phyloP scores from a whole-genome alignment of 2,113 vertebrate genomes.

The Antennarius striatus region DNA sequence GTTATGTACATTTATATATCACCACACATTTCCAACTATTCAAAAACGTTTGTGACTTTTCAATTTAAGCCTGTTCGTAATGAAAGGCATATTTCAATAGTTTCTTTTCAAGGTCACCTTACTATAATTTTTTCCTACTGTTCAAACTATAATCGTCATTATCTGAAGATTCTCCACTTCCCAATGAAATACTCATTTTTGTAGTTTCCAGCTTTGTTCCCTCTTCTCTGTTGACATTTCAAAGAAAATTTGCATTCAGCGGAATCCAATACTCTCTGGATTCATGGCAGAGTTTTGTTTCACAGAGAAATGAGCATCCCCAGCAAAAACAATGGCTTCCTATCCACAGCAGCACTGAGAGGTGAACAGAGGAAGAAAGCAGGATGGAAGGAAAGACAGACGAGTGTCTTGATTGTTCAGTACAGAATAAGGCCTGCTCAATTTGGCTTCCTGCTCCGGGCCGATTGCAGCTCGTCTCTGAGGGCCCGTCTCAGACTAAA shows the following conservation, averaged over 20 bases:
- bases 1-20: too few relatives aligned
- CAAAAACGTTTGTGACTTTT: too few relatives aligned
- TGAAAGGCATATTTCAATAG: too few relatives aligned
- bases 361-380: conserved; percentile 10
- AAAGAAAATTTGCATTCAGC: conserved; percentile 26
- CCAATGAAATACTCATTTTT: conserved; percentile 5
- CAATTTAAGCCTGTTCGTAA: too few relatives aligned
- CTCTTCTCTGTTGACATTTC: conserved; percentile 12
- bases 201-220: conserved; percentile 5
- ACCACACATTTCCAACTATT: too few relatives aligned
- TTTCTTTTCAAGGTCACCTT: too few relatives aligned
- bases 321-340: conserved; percentile 11
- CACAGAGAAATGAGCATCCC: conserved; percentile 24
- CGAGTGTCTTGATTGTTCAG: conserved; percentile 27
- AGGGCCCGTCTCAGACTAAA: conserved; percentile 34
- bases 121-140: too few relatives aligned
- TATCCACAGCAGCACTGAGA: conserved; percentile 3
- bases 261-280: conserved; percentile 21
- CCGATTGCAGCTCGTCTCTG: conserved; percentile 42
- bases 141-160: neutral
- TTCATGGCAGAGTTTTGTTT: conserved; percentile 19
- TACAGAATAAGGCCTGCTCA: conserved; percentile 20
- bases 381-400: conserved; percentile 11
- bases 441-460: conserved; percentile 30
- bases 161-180: conserved; percentile 8